phyloP scores from a whole-genome alignment of 2,888 invertebrate genomes.

The Halocaridina rubra region DNA sequence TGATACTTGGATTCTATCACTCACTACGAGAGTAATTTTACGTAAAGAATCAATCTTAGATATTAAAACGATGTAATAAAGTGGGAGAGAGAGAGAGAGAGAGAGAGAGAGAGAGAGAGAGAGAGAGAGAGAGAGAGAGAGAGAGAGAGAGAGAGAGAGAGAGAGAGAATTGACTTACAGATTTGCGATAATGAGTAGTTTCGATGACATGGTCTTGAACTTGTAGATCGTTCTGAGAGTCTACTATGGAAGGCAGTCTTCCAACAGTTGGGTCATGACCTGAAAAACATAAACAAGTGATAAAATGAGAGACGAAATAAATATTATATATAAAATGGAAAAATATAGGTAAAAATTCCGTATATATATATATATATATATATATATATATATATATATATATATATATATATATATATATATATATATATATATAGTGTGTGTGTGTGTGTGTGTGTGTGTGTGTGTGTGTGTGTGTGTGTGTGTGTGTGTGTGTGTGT shows the following conservation, averaged over 20 bases:
- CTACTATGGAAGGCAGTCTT: too few species aligned
- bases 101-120: slow-evolving; percentile 15
- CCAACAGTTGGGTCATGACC: too few species aligned
- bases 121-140: slow-evolving; percentile 9
- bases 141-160: slow-evolving; percentile 1
- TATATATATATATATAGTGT: neutral
- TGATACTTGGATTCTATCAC: too few species aligned
- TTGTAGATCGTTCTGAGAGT: too few species aligned
- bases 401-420: neutral
- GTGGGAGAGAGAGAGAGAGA: neutral
- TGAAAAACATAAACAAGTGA: too few species aligned
- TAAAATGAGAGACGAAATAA: too few species aligned
- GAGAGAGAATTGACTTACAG: neutral
- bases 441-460: slow-evolving; percentile 3
- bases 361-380: neutral
- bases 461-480: slow-evolving; percentile 1
- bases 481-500: neutral
- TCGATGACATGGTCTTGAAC: too few species aligned
- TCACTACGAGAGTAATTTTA: neutral
- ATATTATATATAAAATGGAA: too few species aligned
- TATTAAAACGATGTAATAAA: neutral
- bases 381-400: neutral
- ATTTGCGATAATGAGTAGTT: too few species aligned
- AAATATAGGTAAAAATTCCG: too few species aligned
- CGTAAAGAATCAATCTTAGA: neutral